These are phyloP conservation scores for Xiphophorus maculatus DNA, from an alignment of 2,113 vertebrate species.

Conservation along the genomic window DNA sequence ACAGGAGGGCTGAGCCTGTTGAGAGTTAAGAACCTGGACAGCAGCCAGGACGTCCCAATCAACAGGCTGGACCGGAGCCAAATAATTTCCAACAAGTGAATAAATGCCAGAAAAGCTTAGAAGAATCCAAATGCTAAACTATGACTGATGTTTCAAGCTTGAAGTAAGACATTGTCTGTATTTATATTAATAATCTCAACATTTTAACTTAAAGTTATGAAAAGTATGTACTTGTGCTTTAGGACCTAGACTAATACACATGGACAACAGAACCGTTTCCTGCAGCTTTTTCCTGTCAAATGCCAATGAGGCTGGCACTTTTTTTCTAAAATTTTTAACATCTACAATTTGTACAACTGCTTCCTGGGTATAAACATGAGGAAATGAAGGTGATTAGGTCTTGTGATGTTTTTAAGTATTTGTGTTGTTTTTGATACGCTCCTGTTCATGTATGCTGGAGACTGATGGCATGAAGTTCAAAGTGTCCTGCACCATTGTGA, in stretches of 20 bases:
- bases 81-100: constrained; percentile 44
- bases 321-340: too few relatives aligned
- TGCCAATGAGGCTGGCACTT: too few relatives aligned
- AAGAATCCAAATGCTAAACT: neutral
- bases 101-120: constrained; percentile 45
- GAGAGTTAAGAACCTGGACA: constrained; percentile 37
- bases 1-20: constrained; percentile 7
- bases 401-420: too few relatives aligned
- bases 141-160: neutral
- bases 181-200: neutral
- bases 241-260: neutral
- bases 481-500: too few relatives aligned
- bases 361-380: too few relatives aligned
- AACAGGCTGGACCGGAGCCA: constrained; percentile 49
- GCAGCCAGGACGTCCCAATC: constrained; percentile 53
- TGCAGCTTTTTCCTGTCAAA: neutral
- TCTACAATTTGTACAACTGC: too few relatives aligned
- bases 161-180: neutral
- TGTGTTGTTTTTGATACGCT: too few relatives aligned
- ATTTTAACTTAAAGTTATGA: neutral
- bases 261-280: neutral
- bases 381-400: too few relatives aligned
- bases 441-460: too few relatives aligned
- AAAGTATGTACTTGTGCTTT: neutral
- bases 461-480: too few relatives aligned